Conservation (phyloP, 2,797 vertebrate genomes). For the Pseudomugil gertrudae region DNA sequence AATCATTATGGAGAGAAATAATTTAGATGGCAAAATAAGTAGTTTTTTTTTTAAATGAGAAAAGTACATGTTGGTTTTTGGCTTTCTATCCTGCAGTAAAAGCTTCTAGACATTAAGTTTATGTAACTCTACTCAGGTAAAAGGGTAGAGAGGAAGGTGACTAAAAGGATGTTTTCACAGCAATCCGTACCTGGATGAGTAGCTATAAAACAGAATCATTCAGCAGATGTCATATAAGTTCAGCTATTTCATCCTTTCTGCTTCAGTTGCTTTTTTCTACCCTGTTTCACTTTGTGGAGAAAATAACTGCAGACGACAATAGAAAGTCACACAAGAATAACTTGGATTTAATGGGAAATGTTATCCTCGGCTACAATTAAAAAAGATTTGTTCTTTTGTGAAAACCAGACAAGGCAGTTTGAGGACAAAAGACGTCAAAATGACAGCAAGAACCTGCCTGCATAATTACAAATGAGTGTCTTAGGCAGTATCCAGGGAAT, state of each 20-base stretch:
- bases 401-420: slow-evolving; percentile 32
- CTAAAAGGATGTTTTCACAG: slow-evolving; percentile 34
- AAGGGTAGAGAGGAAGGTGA: not conserved
- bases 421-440: slow-evolving; percentile 33
- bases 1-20: not conserved
- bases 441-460: slow-evolving; percentile 36
- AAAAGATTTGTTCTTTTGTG: slow-evolving; percentile 36
- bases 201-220: slow-evolving; percentile 24
- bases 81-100: not conserved
- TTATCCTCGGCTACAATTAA: slow-evolving; percentile 44
- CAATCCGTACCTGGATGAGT: slow-evolving; percentile 33
- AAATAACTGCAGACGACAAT: slow-evolving; percentile 48
- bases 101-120: not conserved
- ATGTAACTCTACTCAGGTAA: not conserved
- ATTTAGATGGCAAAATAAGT: slow-evolving; percentile 1
- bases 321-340: slow-evolving; percentile 44
- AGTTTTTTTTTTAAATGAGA: not conserved
- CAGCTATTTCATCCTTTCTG: slow-evolving; percentile 36
- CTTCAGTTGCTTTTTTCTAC: slow-evolving; percentile 38
- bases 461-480: slow-evolving; percentile 25
- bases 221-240: slow-evolving; percentile 36
- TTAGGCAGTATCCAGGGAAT: slow-evolving; percentile 28
- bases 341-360: slow-evolving; percentile 19
- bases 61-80: not conserved
- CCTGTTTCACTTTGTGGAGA: slow-evolving; percentile 47